phyloP scores from a whole-genome alignment of 2,888 invertebrate genomes.

The Agonopterix alstromeriana region DNA sequence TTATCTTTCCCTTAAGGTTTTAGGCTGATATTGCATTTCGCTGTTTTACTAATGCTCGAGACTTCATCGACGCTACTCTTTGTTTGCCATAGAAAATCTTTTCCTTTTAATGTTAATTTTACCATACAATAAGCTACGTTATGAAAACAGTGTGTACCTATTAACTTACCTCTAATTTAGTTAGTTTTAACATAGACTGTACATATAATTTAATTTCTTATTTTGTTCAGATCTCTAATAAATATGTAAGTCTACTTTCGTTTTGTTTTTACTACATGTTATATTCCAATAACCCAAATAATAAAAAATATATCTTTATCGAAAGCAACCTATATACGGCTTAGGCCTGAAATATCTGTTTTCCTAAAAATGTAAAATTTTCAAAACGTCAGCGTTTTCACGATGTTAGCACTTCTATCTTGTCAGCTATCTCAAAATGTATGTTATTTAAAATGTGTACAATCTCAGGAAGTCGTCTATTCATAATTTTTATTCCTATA shows the following conservation, averaged over 20 bases:
- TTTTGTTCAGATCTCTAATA: constrained; percentile 79
- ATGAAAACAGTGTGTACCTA: constrained; percentile 71
- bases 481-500: too few species aligned
- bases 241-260: constrained; percentile 71
- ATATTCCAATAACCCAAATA: neutral
- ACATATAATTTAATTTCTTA: constrained; percentile 78
- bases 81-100: constrained; percentile 49
- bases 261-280: constrained; percentile 12
- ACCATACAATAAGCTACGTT: constrained; percentile 55
- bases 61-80: constrained; percentile 19
- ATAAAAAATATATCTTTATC: neutral
- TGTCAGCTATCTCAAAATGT: too few species aligned
- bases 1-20: constrained; percentile 27
- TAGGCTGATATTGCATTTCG: constrained; percentile 35
- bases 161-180: constrained; percentile 75
- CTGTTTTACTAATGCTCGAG: constrained; percentile 38
- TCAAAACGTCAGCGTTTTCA: too few species aligned
- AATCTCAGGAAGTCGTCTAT: too few species aligned
- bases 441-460: too few species aligned
- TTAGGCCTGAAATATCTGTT: too few species aligned
- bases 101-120: constrained; percentile 31
- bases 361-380: too few species aligned
- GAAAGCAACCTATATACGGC: neutral
- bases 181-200: constrained; percentile 78
- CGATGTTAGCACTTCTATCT: too few species aligned